A percentile compares a stretch with the other conserved stretches of the same genome.
phyloP scores from a whole-genome alignment of 2,113 vertebrate genomes.

The Fregetta grallaria region DNA sequence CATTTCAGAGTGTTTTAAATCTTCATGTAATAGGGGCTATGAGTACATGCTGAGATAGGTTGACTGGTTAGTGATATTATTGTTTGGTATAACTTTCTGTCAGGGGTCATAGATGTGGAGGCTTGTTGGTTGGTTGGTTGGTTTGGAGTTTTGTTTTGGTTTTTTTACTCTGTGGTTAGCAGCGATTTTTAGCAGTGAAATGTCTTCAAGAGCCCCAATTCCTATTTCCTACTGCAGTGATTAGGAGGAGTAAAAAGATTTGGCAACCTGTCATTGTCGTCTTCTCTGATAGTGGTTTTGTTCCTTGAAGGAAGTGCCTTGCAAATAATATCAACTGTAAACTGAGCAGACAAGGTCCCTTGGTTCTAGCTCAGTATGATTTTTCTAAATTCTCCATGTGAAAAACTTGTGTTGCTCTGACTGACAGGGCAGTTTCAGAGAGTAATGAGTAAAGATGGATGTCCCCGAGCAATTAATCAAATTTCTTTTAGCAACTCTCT shows the following conservation, averaged over 20 bases:
- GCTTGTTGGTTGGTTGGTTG: not conserved
- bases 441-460: constrained; percentile 23
- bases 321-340: not conserved
- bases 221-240: not conserved
- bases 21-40: not conserved
- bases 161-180: not conserved
- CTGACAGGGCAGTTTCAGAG: constrained; percentile 11
- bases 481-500: not conserved
- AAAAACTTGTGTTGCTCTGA: constrained; percentile 6
- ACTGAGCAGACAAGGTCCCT: not conserved
- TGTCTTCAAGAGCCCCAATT: not conserved
- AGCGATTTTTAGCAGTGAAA: not conserved
- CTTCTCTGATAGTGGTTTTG: not conserved
- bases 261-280: not conserved
- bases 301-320: not conserved
- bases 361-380: not conserved
- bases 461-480: not conserved
- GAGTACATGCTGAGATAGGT: not conserved
- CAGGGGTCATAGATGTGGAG: not conserved
- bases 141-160: not conserved
- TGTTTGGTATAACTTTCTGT: not conserved
- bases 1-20: not conserved
- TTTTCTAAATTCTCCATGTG: not conserved
- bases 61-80: not conserved
- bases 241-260: not conserved